A percentile compares a stretch with the other conserved stretches of the same genome.
These are phyloP conservation scores for Epsilonema sp. DNA, from an alignment of 2,888 invertebrate genomes.

Conservation along the genomic window DNA sequence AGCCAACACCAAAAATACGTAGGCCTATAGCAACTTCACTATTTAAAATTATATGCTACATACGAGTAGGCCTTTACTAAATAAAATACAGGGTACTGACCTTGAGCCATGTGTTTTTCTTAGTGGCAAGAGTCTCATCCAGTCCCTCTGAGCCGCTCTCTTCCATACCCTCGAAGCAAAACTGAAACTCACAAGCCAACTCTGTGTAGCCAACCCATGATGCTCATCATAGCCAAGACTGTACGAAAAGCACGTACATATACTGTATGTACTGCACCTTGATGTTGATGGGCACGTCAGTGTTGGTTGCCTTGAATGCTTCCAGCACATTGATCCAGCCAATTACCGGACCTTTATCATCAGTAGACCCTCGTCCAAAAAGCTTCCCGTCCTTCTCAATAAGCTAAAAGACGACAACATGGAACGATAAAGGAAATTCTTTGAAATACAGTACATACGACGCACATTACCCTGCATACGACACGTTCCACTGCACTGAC, in stretches of 20 bases:
- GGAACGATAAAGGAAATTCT: too few relatives aligned
- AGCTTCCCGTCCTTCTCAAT: conserved; percentile 68
- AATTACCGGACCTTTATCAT: conserved; percentile 76
- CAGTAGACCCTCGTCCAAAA: conserved; percentile 72
- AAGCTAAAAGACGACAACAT: too few relatives aligned
- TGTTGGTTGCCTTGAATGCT: conserved; percentile 53
- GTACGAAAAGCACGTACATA: background rate
- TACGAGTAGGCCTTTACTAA: too few relatives aligned
- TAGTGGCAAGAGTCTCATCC: conserved; percentile 52
- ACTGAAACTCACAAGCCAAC: too few relatives aligned
- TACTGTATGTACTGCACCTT: too few relatives aligned
- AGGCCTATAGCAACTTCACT: conserved; percentile 4
- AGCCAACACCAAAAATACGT: too few relatives aligned
- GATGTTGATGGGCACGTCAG: conserved; percentile 44
- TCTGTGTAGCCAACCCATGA: conserved; percentile 12
- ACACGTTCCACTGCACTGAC: too few relatives aligned
- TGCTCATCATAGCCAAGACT: background rate
- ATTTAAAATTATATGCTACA: background rate
- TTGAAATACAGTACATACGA: too few relatives aligned
- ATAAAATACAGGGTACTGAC: conserved; percentile 21
- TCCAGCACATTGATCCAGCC: conserved; percentile 87
- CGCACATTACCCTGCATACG: too few relatives aligned
- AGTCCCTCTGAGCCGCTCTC: conserved; percentile 91
- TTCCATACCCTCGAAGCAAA: conserved; percentile 95
- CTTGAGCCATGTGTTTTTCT: conserved; percentile 58